A percentile compares a stretch with the other conserved stretches of the same genome.
Conservation (phyloP, 2,888 invertebrate species). For the Phorcus lineatus region DNA sequence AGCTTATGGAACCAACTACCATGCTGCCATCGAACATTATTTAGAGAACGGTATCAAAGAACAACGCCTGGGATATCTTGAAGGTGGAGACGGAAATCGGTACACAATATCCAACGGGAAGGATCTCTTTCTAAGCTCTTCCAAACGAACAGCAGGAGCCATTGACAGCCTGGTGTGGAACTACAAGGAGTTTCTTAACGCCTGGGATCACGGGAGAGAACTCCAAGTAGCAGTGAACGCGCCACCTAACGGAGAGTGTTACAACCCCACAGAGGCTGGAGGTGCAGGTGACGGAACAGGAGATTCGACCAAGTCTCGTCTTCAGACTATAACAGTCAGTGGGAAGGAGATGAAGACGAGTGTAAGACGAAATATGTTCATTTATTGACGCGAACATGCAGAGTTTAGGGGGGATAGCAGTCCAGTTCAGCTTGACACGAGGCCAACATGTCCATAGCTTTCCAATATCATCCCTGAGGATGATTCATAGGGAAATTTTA, state of each 20-base stretch:
- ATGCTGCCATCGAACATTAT: constrained; percentile 42
- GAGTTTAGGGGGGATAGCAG: too few species aligned
- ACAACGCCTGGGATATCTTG: constrained; percentile 39
- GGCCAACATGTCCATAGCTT: too few species aligned
- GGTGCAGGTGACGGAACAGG: constrained; percentile 36
- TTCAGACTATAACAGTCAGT: constrained; percentile 33
- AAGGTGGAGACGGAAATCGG: constrained; percentile 33
- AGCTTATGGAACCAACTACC: constrained; percentile 42
- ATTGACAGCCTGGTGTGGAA: constrained; percentile 52
- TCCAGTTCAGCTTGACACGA: too few species aligned
- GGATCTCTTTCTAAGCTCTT: constrained; percentile 44
- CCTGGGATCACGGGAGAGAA: constrained; percentile 48
- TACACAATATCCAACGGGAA: constrained; percentile 43
- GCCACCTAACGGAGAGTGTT: constrained; percentile 43
- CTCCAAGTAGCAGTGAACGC: constrained; percentile 48
- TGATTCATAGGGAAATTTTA: too few species aligned
- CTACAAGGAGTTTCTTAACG: constrained; percentile 45
- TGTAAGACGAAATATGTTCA: too few species aligned
- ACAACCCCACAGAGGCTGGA: constrained; percentile 53
- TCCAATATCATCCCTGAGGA: too few species aligned
- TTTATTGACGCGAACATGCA: too few species aligned
- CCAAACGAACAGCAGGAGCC: constrained; percentile 46
- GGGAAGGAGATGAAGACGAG: constrained; percentile 34
- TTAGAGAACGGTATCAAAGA: constrained; percentile 33
- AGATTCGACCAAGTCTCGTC: constrained; percentile 35